Conservation (phyloP, 2,113 vertebrate species). For the Prochilodus magdalenae region DNA sequence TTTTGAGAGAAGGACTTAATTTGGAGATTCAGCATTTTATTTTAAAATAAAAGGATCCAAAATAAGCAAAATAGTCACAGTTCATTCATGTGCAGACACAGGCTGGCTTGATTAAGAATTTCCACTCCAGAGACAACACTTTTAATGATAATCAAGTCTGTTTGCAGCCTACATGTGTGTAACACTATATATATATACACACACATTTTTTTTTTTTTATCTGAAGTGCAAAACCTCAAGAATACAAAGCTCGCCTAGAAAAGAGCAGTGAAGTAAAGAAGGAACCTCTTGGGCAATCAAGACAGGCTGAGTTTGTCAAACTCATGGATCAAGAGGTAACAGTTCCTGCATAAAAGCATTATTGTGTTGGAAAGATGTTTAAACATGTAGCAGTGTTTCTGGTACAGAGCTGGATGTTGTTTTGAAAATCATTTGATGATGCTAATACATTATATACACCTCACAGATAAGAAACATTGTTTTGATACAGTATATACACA, state of each 20-base stretch:
- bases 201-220: constrained; percentile 47
- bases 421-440: too few relatives aligned
- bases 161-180: neutral
- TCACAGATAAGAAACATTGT: too few relatives aligned
- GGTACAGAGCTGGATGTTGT: too few relatives aligned
- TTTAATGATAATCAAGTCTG: neutral
- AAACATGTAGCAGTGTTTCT: too few relatives aligned
- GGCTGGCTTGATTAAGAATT: too few relatives aligned
- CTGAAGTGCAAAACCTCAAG: constrained; percentile 83
- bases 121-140: neutral
- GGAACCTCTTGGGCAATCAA: constrained; percentile 84
- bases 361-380: too few relatives aligned
- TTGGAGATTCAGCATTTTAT: too few relatives aligned
- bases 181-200: too few relatives aligned
- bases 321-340: constrained; percentile 84
- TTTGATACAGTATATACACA: too few relatives aligned
- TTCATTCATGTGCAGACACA: too few relatives aligned
- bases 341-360: neutral
- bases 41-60: neutral
- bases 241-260: constrained; percentile 84
- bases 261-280: constrained; percentile 78
- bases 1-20: too few relatives aligned
- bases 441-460: too few relatives aligned
- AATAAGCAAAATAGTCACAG: neutral
- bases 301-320: constrained; percentile 86